phyloP scores from a whole-genome alignment of 2,888 invertebrate genomes.

The Micropterix aruncella region DNA sequence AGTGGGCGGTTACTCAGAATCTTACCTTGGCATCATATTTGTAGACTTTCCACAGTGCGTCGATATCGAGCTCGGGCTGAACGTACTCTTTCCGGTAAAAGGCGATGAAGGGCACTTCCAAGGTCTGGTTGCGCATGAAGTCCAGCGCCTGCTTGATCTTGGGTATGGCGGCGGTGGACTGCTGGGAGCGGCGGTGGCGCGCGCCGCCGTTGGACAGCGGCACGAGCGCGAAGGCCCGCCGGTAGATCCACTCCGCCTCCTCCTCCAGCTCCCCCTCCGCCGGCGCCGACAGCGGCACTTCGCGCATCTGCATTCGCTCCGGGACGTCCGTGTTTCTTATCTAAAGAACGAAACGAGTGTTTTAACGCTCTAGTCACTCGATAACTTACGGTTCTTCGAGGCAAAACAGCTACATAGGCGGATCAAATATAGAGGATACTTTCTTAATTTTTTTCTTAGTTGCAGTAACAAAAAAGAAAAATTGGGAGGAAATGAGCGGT shows the following conservation, averaged over 20 bases:
- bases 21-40: slow-evolving; percentile 78
- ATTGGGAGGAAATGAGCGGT: no score
- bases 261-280: slow-evolving; percentile 75
- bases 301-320: slow-evolving; percentile 84
- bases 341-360: no score
- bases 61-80: slow-evolving; percentile 83
- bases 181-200: slow-evolving; percentile 29
- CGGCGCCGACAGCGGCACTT: slow-evolving; percentile 72
- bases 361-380: no score
- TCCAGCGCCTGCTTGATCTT: slow-evolving; percentile 91
- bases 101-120: slow-evolving; percentile 97
- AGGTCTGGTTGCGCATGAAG: slow-evolving; percentile 88
- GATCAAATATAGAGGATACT: no score
- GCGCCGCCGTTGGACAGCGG: slow-evolving; percentile 53
- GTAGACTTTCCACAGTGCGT: slow-evolving; percentile 97
- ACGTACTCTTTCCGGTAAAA: slow-evolving; percentile 98
- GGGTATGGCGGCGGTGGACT: slow-evolving; percentile 55
- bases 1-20: neutral
- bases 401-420: no score
- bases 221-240: slow-evolving; percentile 78
- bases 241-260: slow-evolving; percentile 97
- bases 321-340: slow-evolving; percentile 80
- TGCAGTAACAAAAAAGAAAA: no score
- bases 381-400: no score
- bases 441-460: no score